Base-by-base conservation (phyloP, 2,113 vertebrate species). In the Acanthochromis polyacanthus region DNA sequence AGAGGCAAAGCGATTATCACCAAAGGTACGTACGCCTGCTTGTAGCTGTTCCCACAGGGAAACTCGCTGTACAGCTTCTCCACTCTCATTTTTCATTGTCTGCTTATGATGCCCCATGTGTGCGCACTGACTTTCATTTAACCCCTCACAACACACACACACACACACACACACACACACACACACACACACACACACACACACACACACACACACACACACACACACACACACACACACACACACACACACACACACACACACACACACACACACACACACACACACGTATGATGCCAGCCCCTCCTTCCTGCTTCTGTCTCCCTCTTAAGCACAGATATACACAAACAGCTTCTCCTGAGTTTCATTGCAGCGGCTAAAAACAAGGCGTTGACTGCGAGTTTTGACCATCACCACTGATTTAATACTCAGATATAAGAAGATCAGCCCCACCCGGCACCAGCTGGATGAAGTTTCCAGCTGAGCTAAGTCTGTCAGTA, bases 31-130 rank as follows among this genome's bases (percentile, higher is more conserved):
- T 88, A 71, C 15, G 82, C 77, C 80, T 84, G 88, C 84, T 90
- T 82, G 89, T 89, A 85, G 87, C 86, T 85, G 86, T 73, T 91
- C 90, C 88, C 90, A 91, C 83, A 81, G 86, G 90, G 84, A 89
- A 90, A 92, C 75, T 86, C 55, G 83, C 91, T 77, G 89, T 84
- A 90, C 78, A 52, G 89, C 84, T 87, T 85, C 81, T 83, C 90
- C 70, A 67, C 80, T 85, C 86, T 91, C 92, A 94, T 94, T 92
- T 94, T 93, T 95, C 93, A 94, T 81, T 94, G 93, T 94, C 94
- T 93, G 81, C 89, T 94, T 93, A 93, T 90, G 90, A 94, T 90
- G 80, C 88, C 88, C 91, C 92, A 87, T 88, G 89, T 91, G 89
- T 90, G 83, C 86, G 69, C 83, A 63, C 91, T 91, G 93, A 95